These are phyloP conservation scores for Drosophila truncata DNA, from an alignment of 1,140 invertebrate species.

Conservation along the genomic window DNA sequence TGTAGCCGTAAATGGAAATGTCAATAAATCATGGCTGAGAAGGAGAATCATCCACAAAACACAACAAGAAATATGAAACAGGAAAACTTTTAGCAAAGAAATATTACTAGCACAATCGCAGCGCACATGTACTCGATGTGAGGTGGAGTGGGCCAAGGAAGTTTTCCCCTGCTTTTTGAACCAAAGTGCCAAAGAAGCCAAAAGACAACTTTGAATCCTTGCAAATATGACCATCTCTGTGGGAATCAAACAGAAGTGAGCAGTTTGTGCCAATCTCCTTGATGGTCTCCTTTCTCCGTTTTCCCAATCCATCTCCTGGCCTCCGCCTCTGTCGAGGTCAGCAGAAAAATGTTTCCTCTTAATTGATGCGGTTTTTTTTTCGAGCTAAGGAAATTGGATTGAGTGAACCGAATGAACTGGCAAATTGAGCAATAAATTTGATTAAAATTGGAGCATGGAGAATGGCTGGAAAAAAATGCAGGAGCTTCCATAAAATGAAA, in stretches of 20 bases:
- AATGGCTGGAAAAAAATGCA: slow-evolving; percentile 2
- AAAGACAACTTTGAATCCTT: slow-evolving; percentile 2
- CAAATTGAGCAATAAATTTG: slow-evolving; percentile 63
- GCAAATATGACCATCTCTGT: slow-evolving; percentile 19
- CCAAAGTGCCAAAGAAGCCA: slow-evolving; percentile 10
- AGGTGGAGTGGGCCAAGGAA: slow-evolving; percentile 6
- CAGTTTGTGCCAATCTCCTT: slow-evolving; percentile 36
- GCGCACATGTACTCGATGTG: slow-evolving; percentile 1
- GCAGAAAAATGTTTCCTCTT: slow-evolving; percentile 39
- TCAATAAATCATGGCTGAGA: slow-evolving; percentile 76
- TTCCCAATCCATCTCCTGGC: background rate
- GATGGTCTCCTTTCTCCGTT: background rate
- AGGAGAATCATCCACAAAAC: slow-evolving; percentile 60
- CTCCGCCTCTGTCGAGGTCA: slow-evolving; percentile 20
- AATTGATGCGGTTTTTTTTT: slow-evolving; percentile 42
- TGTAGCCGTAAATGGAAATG: slow-evolving; percentile 81
- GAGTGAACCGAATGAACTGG: slow-evolving; percentile 42
- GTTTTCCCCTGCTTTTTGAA: slow-evolving; percentile 7
- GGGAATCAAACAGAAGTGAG: slow-evolving; percentile 25
- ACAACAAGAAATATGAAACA: slow-evolving; percentile 50
- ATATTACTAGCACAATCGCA: slow-evolving; percentile 45
- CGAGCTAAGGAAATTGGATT: slow-evolving; percentile 35
- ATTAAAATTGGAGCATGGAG: slow-evolving; percentile 32
- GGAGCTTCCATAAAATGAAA: background rate
- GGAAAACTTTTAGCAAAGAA: slow-evolving; percentile 67